Evolutionary conservation across 2,797 vertebrate genomes (phyloP).

Genomic region (Sphenopsis melanotis): DNA sequence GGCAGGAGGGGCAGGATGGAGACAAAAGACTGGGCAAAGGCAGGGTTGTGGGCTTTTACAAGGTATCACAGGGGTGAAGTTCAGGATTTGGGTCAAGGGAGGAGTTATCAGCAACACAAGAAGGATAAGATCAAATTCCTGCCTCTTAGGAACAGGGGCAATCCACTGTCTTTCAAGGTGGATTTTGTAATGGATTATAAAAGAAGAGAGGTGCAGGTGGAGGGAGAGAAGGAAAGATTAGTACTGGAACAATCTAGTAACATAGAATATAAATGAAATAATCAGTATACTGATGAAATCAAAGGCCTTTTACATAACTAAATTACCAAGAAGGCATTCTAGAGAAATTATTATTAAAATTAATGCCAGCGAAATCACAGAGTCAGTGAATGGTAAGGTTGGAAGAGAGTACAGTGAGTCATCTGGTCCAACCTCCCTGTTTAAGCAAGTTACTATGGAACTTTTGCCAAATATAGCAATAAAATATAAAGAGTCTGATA

Average conservation of each 20-base stretch:
- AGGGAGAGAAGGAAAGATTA: not conserved
- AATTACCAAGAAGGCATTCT: not conserved
- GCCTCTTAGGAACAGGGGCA: not conserved
- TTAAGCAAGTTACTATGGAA: not conserved
- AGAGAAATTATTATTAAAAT: not conserved
- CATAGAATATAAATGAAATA: not conserved
- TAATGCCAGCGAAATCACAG: not conserved
- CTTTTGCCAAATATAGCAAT: not conserved
- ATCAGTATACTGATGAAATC: not conserved
- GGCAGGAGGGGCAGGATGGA: not conserved
- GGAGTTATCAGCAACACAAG: not conserved
- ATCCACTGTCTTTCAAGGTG: not conserved
- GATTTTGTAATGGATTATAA: not conserved
- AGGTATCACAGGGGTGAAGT: not conserved
- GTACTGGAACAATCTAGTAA: not conserved
- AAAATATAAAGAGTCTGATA: not conserved
- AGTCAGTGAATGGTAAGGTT: not conserved
- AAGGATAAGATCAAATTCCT: not conserved
- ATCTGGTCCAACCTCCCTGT: not conserved
- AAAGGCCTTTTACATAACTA: not conserved
- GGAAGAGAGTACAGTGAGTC: not conserved
- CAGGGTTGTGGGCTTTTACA: not conserved
- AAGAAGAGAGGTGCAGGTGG: fast-evolving
- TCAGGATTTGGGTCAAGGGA: not conserved
- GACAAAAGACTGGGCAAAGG: not conserved